Percentiles rank a stretch among this genome's conserved stretches.
phyloP scores from a whole-genome alignment of 1,140 invertebrate genomes.

The Cotesia glomerata region DNA sequence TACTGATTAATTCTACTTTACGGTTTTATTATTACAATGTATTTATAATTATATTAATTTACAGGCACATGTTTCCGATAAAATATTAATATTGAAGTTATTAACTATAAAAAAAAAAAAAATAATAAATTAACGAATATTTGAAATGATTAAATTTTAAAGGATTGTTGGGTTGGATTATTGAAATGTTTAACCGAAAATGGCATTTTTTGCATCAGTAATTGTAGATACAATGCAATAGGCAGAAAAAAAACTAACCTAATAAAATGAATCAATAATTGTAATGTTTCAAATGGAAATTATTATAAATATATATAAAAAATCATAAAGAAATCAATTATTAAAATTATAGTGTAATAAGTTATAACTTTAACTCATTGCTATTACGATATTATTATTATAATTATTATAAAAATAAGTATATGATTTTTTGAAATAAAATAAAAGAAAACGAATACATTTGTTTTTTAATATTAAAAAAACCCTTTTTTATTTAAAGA shows the following conservation, averaged over 20 bases:
- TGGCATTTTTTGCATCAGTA: conserved; percentile 58
- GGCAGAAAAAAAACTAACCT: conserved; percentile 46
- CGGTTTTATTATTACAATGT: no score
- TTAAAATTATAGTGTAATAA: conserved; percentile 42
- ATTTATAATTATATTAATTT: no score
- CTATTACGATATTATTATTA: conserved; percentile 57
- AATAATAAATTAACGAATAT: no score
- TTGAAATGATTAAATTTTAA: background rate
- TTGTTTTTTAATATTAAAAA: conserved; percentile 56
- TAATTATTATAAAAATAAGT: conserved; percentile 33
- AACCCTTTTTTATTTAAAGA: conserved; percentile 16
- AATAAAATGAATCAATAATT: conserved; percentile 37
- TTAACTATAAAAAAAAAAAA: background rate
- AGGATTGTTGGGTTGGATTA: background rate
- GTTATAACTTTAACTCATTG: conserved; percentile 50
- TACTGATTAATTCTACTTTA: no score
- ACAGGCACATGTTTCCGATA: no score
- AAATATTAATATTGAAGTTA: background rate
- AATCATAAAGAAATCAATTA: conserved; percentile 42
- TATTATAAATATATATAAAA: conserved; percentile 57
- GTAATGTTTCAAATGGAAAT: conserved; percentile 58
- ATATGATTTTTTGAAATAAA: conserved; percentile 62
- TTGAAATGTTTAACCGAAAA: conserved; percentile 29
- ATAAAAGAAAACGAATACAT: conserved; percentile 53
- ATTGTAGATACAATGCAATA: conserved; percentile 59